phyloP scores from a whole-genome alignment of 2,113 vertebrate genomes.

The Brienomyrus brachyistius region DNA sequence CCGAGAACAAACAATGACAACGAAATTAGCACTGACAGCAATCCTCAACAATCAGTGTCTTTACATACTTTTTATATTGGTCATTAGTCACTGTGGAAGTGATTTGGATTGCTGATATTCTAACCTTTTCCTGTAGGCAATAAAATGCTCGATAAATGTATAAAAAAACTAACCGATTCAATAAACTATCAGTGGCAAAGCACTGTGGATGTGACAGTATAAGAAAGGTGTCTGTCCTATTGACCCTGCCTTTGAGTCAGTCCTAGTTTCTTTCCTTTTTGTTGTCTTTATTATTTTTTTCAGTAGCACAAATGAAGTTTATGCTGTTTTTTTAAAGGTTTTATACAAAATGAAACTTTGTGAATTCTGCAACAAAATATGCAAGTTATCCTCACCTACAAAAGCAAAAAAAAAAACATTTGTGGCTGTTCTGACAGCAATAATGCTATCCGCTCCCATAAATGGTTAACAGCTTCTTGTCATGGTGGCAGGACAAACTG shows the following conservation, averaged over 20 bases:
- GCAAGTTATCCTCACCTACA: background rate
- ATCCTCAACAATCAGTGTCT: background rate
- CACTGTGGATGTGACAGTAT: background rate
- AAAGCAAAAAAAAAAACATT: background rate
- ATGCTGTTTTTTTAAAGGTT: background rate
- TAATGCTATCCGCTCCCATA: background rate
- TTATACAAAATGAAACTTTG: background rate
- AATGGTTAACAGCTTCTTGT: constrained; percentile 5
- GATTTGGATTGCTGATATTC: background rate
- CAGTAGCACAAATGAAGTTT: background rate
- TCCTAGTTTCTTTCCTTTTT: background rate
- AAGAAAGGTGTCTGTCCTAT: background rate
- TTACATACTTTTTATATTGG: background rate
- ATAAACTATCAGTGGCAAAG: background rate
- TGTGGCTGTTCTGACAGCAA: background rate
- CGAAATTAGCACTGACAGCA: background rate
- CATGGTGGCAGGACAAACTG: background rate
- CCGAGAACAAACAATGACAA: background rate
- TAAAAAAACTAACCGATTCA: background rate
- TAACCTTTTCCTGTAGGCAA: background rate
- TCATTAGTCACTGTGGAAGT: background rate
- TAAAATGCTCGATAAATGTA: background rate
- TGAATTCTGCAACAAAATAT: background rate
- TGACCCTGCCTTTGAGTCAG: background rate
- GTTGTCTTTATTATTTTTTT: background rate